These are phyloP conservation scores for Proisotoma minuta DNA, from an alignment of 2,888 invertebrate species.

Conservation along the genomic window DNA sequence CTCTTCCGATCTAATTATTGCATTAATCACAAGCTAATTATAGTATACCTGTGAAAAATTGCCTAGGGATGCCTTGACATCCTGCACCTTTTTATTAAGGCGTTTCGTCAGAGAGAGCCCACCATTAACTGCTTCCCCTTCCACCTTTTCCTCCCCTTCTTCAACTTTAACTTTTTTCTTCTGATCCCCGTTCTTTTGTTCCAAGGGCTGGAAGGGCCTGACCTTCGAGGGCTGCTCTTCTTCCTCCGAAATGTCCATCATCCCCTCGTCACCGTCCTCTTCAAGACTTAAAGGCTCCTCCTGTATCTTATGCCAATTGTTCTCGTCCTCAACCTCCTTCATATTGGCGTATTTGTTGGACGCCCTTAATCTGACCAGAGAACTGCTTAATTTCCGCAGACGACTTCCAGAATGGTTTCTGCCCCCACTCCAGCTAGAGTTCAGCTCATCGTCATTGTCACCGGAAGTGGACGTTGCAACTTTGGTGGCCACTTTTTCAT, in stretches of 20 bases:
- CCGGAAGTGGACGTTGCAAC: constrained; percentile 5
- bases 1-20: not conserved
- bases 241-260: not conserved
- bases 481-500: not conserved
- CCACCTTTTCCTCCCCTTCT: constrained; percentile 8
- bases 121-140: constrained; percentile 18
- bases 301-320: constrained; percentile 8
- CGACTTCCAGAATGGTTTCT: constrained; percentile 17
- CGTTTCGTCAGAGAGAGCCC: constrained; percentile 30
- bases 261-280: constrained; percentile 12
- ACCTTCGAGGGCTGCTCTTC: not conserved
- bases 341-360: constrained; percentile 22
- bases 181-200: not conserved
- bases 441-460: no score
- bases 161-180: no score
- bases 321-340: constrained; percentile 31
- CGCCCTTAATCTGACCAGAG: constrained; percentile 26
- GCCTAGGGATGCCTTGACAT: constrained; percentile 42
- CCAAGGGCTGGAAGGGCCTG: not conserved
- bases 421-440: not conserved
- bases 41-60: constrained; percentile 44
- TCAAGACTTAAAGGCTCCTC: constrained; percentile 12
- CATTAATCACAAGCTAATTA: not conserved
- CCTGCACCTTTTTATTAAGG: constrained; percentile 44
- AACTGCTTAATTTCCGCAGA: constrained; percentile 28